These are phyloP conservation scores for Harpalus rufipes DNA, from an alignment of 2,888 invertebrate species.

Conservation along the genomic window DNA sequence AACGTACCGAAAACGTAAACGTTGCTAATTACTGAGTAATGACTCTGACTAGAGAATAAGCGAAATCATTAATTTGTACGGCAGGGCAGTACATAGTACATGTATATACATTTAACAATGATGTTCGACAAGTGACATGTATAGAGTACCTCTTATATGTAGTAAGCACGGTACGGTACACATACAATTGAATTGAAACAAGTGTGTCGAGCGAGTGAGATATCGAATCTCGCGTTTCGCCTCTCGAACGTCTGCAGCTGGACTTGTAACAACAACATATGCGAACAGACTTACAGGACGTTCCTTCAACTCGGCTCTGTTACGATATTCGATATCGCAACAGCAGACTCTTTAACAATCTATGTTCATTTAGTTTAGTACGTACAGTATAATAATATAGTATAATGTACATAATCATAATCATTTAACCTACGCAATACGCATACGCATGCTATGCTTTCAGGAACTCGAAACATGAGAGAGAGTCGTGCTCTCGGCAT, in stretches of 20 bases:
- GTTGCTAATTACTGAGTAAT: conserved; percentile 47
- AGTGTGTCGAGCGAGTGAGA: conserved; percentile 21
- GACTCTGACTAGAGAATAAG: conserved; percentile 34
- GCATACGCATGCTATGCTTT: conserved; percentile 68
- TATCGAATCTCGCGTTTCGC: no score
- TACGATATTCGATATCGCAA: conserved; percentile 8
- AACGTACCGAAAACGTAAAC: neutral
- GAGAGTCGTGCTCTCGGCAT: conserved; percentile 69
- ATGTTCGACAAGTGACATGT: conserved; percentile 51
- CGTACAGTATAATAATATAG: conserved; percentile 40
- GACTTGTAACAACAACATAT: conserved; percentile 28
- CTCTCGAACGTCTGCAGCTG: neutral
- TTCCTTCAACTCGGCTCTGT: neutral
- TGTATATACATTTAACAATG: conserved; percentile 41
- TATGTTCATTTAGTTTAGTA: conserved; percentile 33
- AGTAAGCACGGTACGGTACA: conserved; percentile 57
- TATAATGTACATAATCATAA: conserved; percentile 26
- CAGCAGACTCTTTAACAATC: conserved; percentile 42
- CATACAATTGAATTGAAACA: conserved; percentile 59
- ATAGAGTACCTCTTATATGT: conserved; percentile 32
- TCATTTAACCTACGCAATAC: conserved; percentile 65
- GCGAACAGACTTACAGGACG: conserved; percentile 3
- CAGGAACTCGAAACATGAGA: conserved; percentile 77
- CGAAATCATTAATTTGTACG: conserved; percentile 46
- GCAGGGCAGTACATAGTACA: conserved; percentile 23